A percentile compares a stretch with the other conserved stretches of the same genome.
phyloP scores from a whole-genome alignment of 2,113 vertebrate species.

The Symphodus melops region DNA sequence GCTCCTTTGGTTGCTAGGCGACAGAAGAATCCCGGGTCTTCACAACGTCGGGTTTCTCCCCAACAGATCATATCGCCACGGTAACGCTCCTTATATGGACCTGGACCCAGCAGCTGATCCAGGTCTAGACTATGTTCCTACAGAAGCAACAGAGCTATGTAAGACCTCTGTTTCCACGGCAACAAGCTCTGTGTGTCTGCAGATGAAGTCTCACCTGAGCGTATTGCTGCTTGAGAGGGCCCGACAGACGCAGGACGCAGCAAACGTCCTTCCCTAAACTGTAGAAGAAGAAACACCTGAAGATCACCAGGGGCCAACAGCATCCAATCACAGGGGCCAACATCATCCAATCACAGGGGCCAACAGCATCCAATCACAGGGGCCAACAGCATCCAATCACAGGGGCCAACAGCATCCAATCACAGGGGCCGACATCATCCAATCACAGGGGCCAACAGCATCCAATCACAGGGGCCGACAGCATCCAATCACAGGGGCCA shows the following conservation, averaged over 20 bases:
- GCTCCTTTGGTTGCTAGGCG: slow-evolving; percentile 74
- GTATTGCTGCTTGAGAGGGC: slow-evolving; percentile 81
- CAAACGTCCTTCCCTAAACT: slow-evolving; percentile 76
- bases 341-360: no score
- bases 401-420: no score
- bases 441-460: no score
- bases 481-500: no score
- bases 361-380: no score
- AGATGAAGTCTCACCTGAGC: slow-evolving; percentile 73
- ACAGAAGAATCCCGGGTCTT: slow-evolving; percentile 91
- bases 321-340: no score
- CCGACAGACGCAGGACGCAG: slow-evolving; percentile 81
- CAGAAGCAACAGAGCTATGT: not conserved
- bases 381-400: no score
- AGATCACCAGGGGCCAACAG: no score
- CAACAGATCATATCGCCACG: slow-evolving; percentile 91
- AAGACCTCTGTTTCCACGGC: not conserved
- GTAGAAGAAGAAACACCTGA: slow-evolving; percentile 11
- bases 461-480: no score
- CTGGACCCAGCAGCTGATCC: slow-evolving; percentile 85
- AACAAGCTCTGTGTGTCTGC: no score
- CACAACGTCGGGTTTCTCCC: slow-evolving; percentile 85
- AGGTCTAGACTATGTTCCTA: slow-evolving; percentile 89
- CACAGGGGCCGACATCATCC: no score
- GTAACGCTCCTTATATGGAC: slow-evolving; percentile 87